Base-by-base conservation (phyloP, 2,113 vertebrate genomes). In the Corythornis cristatus region DNA sequence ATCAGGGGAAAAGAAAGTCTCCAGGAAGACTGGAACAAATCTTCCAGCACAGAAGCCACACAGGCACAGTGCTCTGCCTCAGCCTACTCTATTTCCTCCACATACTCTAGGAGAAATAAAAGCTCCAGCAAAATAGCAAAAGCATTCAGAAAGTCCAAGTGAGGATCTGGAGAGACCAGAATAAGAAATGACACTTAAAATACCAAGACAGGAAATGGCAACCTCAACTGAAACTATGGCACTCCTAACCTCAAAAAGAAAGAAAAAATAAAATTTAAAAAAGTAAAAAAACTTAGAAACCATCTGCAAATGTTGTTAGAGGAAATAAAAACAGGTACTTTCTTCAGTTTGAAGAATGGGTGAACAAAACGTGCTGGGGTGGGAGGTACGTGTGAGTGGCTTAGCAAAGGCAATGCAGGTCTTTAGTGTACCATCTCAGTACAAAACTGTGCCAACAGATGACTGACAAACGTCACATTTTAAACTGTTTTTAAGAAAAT, bases 31-130 rank as follows among this genome's bases (percentile, higher is more conserved):
- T 65, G 29, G 81, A 78, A 15, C 2, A 53, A 68, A 66, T 43
- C 53, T 48, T 66, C 33, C 11, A 13, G 81, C 31, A n/a, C 25
- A 6, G 43, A 28, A 65, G 22, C 8, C 0, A 0, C 79, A 33
- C 7, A 18, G 43, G 46, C 68, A 74, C 76, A 60, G 65, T 1
- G 35, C 15, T 86, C 35, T 67, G 37, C 22, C 48, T 72, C 0
- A 0, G 20, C 17, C 61, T 57, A n/a, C n/a, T 81, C 45, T 72
- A 11, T 42, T 71, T 74, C 53, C 48, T 71, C 21, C 37, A 23
- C 9, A 7, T 88, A 74, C 86, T 84, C 66, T 60, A 51, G 42
- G 45, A 89, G 58, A 82, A 90, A 76, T 15, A 58, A 78, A 93
- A 82, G 53, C 70, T 75, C n/a, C 73, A 70, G 35, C 33, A 40